These are phyloP conservation scores for Sebastes wilsoni DNA, from an alignment of 2,797 vertebrate species.

Conservation along the genomic window DNA sequence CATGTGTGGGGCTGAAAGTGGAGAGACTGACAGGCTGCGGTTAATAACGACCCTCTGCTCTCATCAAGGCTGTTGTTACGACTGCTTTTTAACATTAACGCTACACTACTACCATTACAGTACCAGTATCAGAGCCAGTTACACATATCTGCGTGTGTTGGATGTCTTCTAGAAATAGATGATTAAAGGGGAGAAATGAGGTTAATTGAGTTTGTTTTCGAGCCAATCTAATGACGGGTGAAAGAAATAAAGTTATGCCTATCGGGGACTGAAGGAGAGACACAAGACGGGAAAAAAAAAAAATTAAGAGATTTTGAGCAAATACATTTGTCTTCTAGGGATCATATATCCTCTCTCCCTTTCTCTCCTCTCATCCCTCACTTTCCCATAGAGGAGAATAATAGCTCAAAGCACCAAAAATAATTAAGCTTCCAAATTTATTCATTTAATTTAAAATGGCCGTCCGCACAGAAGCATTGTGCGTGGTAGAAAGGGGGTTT, in stretches of 20 bases:
- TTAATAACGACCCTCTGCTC: constrained; percentile 15
- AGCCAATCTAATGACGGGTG: constrained; percentile 57
- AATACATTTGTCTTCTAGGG: constrained; percentile 74
- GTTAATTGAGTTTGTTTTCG: constrained; percentile 77
- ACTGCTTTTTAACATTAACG: constrained; percentile 12
- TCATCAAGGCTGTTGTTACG: constrained; percentile 9
- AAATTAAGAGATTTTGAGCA: constrained; percentile 33
- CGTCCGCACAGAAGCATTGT: constrained; percentile 53
- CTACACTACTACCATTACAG: background rate
- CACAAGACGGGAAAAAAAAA: constrained; percentile 7
- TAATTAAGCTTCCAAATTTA: constrained; percentile 81
- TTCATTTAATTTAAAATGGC: constrained; percentile 81
- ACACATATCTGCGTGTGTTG: background rate
- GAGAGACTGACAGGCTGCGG: constrained; percentile 48
- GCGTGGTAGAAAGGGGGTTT: constrained; percentile 43
- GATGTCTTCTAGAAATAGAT: constrained; percentile 23
- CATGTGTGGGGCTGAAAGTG: constrained; percentile 59
- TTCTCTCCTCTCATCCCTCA: constrained; percentile 53
- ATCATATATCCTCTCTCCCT: constrained; percentile 49
- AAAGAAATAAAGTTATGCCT: constrained; percentile 64
- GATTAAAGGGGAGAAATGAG: constrained; percentile 43
- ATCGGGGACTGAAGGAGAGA: constrained; percentile 39
- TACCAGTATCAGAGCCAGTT: background rate
- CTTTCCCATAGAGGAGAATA: constrained; percentile 69
- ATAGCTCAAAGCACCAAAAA: constrained; percentile 81